These are phyloP conservation scores for Tiliacea aurago DNA, from an alignment of 2,888 invertebrate species.

Conservation along the genomic window DNA sequence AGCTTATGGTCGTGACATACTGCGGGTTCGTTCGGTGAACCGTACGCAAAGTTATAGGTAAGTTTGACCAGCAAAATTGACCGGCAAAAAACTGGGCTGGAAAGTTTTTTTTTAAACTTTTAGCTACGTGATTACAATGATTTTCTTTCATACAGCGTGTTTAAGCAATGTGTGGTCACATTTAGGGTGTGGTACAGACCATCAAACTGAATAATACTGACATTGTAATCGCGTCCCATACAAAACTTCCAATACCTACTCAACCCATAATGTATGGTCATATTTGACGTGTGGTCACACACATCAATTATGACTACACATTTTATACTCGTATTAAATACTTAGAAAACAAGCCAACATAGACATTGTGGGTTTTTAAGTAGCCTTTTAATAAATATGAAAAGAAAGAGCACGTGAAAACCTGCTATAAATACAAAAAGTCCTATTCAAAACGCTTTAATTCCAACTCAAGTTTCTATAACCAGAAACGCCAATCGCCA, in stretches of 20 bases:
- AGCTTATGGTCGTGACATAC: constrained; percentile 65
- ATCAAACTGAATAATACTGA: too few species aligned
- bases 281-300: too few species aligned
- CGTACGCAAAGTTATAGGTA: neutral
- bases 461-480: neutral
- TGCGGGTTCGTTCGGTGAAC: constrained; percentile 43
- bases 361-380: neutral
- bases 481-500: constrained; percentile 9
- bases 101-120: neutral
- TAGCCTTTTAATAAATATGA: neutral
- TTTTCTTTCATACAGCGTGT: neutral
- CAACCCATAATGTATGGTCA: too few species aligned
- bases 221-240: too few species aligned
- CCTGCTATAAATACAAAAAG: neutral
- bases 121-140: neutral
- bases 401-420: neutral
- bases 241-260: too few species aligned
- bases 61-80: neutral
- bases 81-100: neutral
- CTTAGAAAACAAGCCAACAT: neutral
- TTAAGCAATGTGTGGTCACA: too few species aligned
- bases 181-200: too few species aligned
- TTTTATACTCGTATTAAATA: too few species aligned
- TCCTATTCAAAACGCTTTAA: neutral
- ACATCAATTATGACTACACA: too few species aligned